These are phyloP conservation scores for Pungitius pungitius DNA, from an alignment of 2,113 vertebrate genomes.

Conservation along the genomic window DNA sequence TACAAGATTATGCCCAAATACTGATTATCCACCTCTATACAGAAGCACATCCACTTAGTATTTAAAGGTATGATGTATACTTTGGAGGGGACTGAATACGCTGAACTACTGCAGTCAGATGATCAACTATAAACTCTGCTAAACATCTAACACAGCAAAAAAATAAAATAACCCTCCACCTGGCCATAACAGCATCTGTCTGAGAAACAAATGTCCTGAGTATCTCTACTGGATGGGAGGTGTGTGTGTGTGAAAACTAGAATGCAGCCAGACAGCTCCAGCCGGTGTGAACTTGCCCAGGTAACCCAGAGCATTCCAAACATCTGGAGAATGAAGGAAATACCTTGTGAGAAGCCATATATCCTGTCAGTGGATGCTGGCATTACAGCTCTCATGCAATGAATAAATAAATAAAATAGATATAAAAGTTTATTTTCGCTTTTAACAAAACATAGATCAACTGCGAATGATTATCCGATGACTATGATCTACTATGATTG, in stretches of 20 bases:
- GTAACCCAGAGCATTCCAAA: slow-evolving; percentile 48
- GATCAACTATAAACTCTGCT: background rate
- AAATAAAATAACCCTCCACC: background rate
- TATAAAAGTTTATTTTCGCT: background rate
- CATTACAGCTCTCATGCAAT: too few species aligned
- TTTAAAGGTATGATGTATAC: background rate
- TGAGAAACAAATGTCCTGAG: background rate
- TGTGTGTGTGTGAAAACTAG: slow-evolving; percentile 13
- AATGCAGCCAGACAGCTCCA: background rate
- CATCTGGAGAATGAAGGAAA: slow-evolving; percentile 60
- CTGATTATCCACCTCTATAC: background rate
- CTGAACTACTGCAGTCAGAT: background rate
- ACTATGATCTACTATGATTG: background rate
- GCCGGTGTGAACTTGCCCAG: slow-evolving; percentile 61
- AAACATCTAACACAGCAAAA: background rate
- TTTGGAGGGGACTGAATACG: background rate
- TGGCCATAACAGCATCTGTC: background rate
- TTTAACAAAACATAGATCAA: background rate
- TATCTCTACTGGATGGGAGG: background rate
- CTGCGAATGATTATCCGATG: background rate
- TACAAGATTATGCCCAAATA: background rate
- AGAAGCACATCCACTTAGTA: background rate
- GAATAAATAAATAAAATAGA: too few species aligned
- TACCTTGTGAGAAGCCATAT: background rate
- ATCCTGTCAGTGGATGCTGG: background rate